phyloP scores from a whole-genome alignment of 1,140 invertebrate species.

The Thereuonema tuberculata region DNA sequence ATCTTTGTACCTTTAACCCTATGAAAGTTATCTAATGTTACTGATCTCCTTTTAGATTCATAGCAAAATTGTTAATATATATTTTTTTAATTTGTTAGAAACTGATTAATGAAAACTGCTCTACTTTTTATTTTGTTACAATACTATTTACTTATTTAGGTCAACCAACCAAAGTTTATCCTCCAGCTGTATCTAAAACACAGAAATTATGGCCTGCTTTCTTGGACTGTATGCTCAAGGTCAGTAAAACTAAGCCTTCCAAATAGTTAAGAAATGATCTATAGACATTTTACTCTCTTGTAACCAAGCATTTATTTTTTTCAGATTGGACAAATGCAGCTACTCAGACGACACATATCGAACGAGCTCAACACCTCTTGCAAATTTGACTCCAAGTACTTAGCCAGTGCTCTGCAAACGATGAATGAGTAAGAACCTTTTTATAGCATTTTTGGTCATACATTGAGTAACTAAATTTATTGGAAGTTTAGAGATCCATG shows the following conservation, averaged over 20 bases:
- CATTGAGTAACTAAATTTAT: too few species aligned
- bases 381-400: conserved; percentile 84
- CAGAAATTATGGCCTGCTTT: conserved; percentile 52
- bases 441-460: too few species aligned
- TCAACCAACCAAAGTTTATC: conserved; percentile 51
- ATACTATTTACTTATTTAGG: too few species aligned
- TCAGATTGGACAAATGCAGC: conserved; percentile 80
- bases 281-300: conserved; percentile 37
- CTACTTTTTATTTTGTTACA: too few species aligned
- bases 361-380: conserved; percentile 78
- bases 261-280: too few species aligned
- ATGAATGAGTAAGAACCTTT: conserved; percentile 64
- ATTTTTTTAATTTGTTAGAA: too few species aligned
- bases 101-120: too few species aligned
- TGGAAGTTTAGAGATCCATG: neutral
- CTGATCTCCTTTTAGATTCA: too few species aligned
- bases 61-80: too few species aligned
- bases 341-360: conserved; percentile 68
- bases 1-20: too few species aligned
- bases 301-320: conserved; percentile 3
- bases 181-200: conserved; percentile 41
- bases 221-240: conserved; percentile 53
- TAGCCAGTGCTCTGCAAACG: conserved; percentile 62
- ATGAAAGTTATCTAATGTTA: too few species aligned
- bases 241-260: too few species aligned